Evolutionary conservation across 2,888 invertebrate genomes (phyloP), one percentile per base, ranked within the genome.

Genomic region (Ischnus inquisitorius): DNA sequence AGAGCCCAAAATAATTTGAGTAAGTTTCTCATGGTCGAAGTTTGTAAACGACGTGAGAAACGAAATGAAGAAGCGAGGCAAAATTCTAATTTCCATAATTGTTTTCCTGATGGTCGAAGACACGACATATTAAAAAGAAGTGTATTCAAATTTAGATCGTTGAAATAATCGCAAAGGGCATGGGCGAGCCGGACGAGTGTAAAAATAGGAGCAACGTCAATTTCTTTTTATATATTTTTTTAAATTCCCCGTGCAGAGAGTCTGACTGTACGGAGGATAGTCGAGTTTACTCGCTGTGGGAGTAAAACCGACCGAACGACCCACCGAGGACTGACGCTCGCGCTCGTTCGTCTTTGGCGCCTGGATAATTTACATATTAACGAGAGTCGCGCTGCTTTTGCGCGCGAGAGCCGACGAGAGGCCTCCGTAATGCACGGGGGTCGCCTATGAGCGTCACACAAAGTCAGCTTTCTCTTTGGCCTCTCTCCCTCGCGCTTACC

Each of bases 311-410:
- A 72, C 79, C 71, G 62, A 41, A 64, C 48, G 72, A 79, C 72
- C 64, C 79, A 72, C 65, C 57, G 54, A 79, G 72, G 72, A 71
- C 65, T 51, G 54, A 41, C 19, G 64, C 16, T 22, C 16, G 25
- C 67, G 5, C 74, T 46, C 46, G 65, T 54, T 74, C 65, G 60
- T 72, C 74, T 74, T 74, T 41, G 54, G 74, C 12, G 41, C 4
- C 25, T n/a, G 43, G 65, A 80, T 74, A 16, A 80, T 74, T 74
- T 79, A 57, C 74, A 79, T 79, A 79, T 80, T 74, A 74, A 80
- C 57, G 74, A 80, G 72, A 62, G 41, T 62, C 48, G 72, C 67
- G 75, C 41, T 74, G 51, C 43, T 60, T 22, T 34, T 34, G 34
- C 34, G 34, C 34, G 34, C 6, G 34, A 54, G 54, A 54, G 54